phyloP scores from a whole-genome alignment of 2,797 vertebrate genomes.

The Fistularia tabacaria region DNA sequence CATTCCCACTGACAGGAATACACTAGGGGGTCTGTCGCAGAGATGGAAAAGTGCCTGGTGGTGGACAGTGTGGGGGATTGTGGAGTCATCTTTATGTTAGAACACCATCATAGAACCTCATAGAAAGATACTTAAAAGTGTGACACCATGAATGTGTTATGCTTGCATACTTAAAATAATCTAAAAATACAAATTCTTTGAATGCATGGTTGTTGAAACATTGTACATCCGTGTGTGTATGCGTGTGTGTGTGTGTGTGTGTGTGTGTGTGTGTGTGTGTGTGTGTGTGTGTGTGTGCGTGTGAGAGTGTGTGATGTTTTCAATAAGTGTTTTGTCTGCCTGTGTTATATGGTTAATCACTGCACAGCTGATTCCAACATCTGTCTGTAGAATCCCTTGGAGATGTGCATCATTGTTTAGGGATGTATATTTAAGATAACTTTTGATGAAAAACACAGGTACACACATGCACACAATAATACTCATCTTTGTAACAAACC shows the following conservation, averaged over 20 bases:
- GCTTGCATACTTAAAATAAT: too few relatives aligned
- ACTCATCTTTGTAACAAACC: background rate
- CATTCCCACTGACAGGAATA: conserved; percentile 29
- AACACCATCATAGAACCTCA: too few relatives aligned
- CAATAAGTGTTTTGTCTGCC: too few relatives aligned
- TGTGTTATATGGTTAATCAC: too few relatives aligned
- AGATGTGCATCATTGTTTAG: too few relatives aligned
- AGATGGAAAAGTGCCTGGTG: background rate
- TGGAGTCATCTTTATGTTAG: background rate
- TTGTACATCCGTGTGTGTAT: background rate
- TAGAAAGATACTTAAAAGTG: too few relatives aligned
- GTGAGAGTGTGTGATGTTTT: background rate
- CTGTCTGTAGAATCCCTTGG: too few relatives aligned
- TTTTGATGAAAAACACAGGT: too few relatives aligned
- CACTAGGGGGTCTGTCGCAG: conserved; percentile 5
- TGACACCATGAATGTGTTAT: too few relatives aligned
- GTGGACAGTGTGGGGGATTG: background rate
- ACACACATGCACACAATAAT: background rate
- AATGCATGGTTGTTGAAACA: background rate
- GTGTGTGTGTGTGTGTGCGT: conserved; percentile 1
- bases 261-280: background rate
- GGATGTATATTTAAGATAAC: too few relatives aligned
- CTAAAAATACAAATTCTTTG: too few relatives aligned
- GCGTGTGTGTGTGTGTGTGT: background rate
- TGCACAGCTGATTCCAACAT: too few relatives aligned